Evolutionary conservation across 2,797 vertebrate species (phyloP), one percentile per base, ranked within the genome.

Genomic region (Chelidonichthys spinosus): DNA sequence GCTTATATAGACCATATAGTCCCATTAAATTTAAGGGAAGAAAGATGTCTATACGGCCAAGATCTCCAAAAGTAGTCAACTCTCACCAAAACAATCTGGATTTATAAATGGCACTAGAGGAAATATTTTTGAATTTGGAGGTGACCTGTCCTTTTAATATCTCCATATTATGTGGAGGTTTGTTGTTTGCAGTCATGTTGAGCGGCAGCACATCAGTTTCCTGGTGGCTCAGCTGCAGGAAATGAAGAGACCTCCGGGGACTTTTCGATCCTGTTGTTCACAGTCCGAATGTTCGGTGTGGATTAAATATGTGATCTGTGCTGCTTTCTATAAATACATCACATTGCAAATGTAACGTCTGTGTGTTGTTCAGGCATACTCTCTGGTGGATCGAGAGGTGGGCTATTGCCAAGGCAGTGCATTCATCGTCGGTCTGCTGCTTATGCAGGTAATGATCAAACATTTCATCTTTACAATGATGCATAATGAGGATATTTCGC

Each of bases 361-460:
- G 6, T 78, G 17, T 60, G 43, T 69, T 39, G 85, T 79, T 53
- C 72, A 99, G 98, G 98, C 98, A 0, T 99, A 99, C 90, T 99
- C 98, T 60, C 94, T 99, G 90, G 97, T 99, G 91, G 98, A 99
- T 89, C 95, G 98, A 77, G 98, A 99, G 80, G 98, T 99, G 93
- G 98, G 98, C 68, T 99, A 99, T 87, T 99, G 98, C 91, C 98
- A 99, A 91, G 98, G 98, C 89, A 99, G 98, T 3, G 98, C 98
- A 59, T 99, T 99, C 90, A 99, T 99, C 66, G 98, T 99, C 72
- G 98, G 98, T 73, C 94, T 99, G 69, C 93, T 99, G 63, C 97
- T 99, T 62, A 98, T 99, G 98, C 98, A 99, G 97, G 98, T 98
- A 95, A 83, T 62, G 33, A 55, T 78, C 32, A 54, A 46, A 60